Conservation (phyloP, 2,888 invertebrate genomes). For the Netelia fuscicornis region DNA sequence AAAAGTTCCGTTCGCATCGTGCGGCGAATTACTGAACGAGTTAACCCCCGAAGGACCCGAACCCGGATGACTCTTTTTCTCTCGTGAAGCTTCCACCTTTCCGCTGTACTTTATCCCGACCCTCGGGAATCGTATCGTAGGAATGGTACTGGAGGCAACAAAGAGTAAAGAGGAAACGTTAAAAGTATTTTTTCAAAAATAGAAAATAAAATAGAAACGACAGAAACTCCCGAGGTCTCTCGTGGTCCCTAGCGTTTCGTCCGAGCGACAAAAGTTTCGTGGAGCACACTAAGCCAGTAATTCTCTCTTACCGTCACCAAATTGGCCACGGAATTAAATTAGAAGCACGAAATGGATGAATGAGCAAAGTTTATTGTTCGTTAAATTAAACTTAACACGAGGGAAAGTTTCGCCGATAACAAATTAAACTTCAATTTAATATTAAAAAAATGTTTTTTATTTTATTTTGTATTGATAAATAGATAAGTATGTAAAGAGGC, state of each 20-base stretch:
- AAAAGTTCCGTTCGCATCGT: conserved; percentile 26
- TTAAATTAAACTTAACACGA: conserved; percentile 9
- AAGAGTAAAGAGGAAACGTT: conserved; percentile 16
- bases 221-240: background rate
- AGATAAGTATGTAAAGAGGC: background rate
- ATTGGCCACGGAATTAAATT: conserved; percentile 10
- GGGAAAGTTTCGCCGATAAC: background rate
- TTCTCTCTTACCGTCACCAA: background rate
- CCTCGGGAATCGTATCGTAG: conserved; percentile 40
- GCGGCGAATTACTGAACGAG: conserved; percentile 38
- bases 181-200: background rate
- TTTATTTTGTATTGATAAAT: background rate
- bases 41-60: conserved; percentile 47
- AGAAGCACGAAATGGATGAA: background rate
- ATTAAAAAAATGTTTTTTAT: too few species aligned
- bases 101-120: conserved; percentile 23
- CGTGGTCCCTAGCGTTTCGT: conserved; percentile 5
- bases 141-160: conserved; percentile 15
- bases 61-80: conserved; percentile 34
- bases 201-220: conserved; percentile 2
- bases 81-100: conserved; percentile 24
- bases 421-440: background rate
- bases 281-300: background rate
- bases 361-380: background rate
- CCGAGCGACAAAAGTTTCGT: background rate